Evolutionary conservation across 2,888 invertebrate genomes (phyloP).

Genomic region (Ethmia dodecea): DNA sequence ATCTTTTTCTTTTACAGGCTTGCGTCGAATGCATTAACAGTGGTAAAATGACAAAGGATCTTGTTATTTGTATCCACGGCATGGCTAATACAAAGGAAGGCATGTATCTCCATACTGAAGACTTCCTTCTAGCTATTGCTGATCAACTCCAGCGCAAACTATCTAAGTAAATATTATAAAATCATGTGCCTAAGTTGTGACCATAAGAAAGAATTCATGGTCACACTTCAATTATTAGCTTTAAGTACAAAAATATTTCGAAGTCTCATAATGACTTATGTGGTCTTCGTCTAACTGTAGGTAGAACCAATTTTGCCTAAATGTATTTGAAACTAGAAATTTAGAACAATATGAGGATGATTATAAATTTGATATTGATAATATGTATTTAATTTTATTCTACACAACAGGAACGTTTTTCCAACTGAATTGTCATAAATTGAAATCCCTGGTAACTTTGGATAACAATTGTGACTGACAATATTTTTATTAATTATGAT

Average conservation of each 20-base stretch:
- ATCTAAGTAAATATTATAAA: conserved; percentile 33
- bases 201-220: not conserved
- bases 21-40: conserved; percentile 90
- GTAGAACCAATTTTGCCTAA: not conserved
- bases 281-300: conserved; percentile 1
- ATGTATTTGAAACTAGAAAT: not conserved
- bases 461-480: too few relatives aligned
- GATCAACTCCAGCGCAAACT: conserved; percentile 81
- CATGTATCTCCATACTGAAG: conserved; percentile 90
- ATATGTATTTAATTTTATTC: too few relatives aligned
- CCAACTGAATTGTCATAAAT: too few relatives aligned
- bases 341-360: not conserved
- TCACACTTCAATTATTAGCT: too few relatives aligned
- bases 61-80: conserved; percentile 92
- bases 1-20: conserved; percentile 64
- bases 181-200: not conserved
- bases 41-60: conserved; percentile 93
- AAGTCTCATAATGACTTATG: not conserved
- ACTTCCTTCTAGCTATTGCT: conserved; percentile 89
- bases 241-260: not conserved
- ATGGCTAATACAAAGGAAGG: conserved; percentile 87
- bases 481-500: too few relatives aligned
- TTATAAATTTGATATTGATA: too few relatives aligned
- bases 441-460: too few relatives aligned
- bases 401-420: too few relatives aligned